These are phyloP conservation scores for Platorchestia sp. DNA, from an alignment of 1,140 invertebrate species.

Conservation along the genomic window DNA sequence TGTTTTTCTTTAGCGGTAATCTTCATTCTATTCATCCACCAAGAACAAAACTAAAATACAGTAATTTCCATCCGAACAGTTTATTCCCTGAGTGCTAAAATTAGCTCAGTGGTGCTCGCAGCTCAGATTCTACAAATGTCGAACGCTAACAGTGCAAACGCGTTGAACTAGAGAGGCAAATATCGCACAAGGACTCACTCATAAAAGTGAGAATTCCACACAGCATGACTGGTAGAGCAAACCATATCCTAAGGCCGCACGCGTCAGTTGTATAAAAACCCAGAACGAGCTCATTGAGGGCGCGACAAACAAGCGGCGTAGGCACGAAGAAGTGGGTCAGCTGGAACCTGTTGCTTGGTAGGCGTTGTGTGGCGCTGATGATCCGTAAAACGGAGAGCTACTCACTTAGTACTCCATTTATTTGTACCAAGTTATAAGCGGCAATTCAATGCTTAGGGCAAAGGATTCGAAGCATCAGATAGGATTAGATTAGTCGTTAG, in stretches of 20 bases:
- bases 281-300: neutral
- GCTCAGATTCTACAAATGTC: neutral
- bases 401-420: neutral
- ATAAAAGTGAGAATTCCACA: neutral
- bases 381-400: neutral
- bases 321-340: neutral
- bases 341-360: neutral
- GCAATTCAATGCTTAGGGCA: neutral
- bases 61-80: neutral
- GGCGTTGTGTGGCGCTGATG: neutral
- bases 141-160: neutral
- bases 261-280: neutral
- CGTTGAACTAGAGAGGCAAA: neutral
- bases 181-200: neutral
- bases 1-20: neutral
- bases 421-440: neutral
- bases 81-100: neutral
- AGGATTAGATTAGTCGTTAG: no score
- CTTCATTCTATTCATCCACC: neutral
- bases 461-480: neutral
- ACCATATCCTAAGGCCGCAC: neutral
- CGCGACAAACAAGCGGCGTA: neutral
- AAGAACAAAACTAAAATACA: neutral
- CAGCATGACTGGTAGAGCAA: neutral
- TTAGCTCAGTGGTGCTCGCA: neutral